Conservation (phyloP, 2,797 vertebrate genomes). For the Selene dorsalis region DNA sequence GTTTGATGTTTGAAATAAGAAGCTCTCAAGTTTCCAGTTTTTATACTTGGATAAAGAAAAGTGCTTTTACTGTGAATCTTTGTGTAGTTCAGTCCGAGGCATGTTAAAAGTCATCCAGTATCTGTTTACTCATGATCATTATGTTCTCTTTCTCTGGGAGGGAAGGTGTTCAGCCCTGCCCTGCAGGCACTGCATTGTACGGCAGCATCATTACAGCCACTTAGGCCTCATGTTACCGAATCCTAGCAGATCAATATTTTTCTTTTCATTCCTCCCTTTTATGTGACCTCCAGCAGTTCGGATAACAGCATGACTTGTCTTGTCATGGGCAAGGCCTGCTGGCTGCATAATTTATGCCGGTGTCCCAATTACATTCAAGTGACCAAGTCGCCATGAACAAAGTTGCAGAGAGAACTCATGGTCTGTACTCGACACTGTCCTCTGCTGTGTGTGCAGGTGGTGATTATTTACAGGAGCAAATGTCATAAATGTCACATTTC, state of each 20-base stretch:
- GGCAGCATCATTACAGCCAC: slow-evolving; percentile 29
- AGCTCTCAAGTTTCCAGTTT: slow-evolving; percentile 49
- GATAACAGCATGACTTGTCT: slow-evolving; percentile 22
- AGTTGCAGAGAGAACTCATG: not conserved
- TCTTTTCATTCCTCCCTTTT: slow-evolving; percentile 27
- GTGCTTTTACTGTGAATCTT: slow-evolving; percentile 42
- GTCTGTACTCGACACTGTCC: not conserved
- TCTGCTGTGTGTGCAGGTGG: slow-evolving; percentile 4
- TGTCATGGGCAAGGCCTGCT: slow-evolving; percentile 25
- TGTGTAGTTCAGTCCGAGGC: slow-evolving; percentile 42
- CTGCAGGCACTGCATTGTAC: slow-evolving; percentile 53
- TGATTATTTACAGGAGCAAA: not conserved
- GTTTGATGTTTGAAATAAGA: slow-evolving; percentile 48
- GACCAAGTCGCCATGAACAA: not conserved
- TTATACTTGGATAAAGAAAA: slow-evolving; percentile 23
- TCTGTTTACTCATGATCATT: slow-evolving; percentile 66
- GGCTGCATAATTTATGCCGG: slow-evolving; percentile 50
- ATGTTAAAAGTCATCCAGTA: slow-evolving; percentile 54
- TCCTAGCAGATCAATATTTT: slow-evolving; percentile 33
- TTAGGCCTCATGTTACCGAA: slow-evolving; percentile 62
- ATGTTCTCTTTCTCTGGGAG: slow-evolving; percentile 57
- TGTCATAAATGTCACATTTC: slow-evolving; percentile 1
- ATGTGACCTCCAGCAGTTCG: slow-evolving; percentile 36
- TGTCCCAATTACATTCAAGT: slow-evolving; percentile 32
- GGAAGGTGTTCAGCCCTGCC: slow-evolving; percentile 62